phyloP scores from a whole-genome alignment of 2,113 vertebrate species.

The Myocastor coypus region DNA sequence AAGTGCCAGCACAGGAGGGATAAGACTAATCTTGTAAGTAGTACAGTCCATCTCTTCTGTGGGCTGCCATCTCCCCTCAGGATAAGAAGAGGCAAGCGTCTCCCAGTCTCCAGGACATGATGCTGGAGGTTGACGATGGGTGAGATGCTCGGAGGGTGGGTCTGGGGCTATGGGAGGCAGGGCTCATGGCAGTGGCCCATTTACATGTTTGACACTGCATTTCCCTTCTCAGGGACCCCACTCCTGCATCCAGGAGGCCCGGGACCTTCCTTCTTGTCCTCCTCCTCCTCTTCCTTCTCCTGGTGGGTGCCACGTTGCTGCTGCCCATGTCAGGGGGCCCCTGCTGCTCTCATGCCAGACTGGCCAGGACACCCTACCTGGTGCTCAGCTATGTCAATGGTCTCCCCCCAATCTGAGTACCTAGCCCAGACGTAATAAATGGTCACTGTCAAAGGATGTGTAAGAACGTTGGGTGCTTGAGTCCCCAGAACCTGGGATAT shows the following conservation, averaged over 20 bases:
- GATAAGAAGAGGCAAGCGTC: conserved; percentile 62
- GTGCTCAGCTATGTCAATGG: conserved; percentile 90
- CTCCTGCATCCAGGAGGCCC: neutral
- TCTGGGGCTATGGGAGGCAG: neutral
- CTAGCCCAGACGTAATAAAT: conserved; percentile 59
- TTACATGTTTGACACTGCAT: neutral
- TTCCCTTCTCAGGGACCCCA: conserved; percentile 33
- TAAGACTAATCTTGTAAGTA: neutral
- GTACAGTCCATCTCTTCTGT: neutral
- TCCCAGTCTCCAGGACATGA: conserved; percentile 25
- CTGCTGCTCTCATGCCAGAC: conserved; percentile 79
- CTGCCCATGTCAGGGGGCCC: conserved; percentile 8
- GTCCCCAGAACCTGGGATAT: neutral
- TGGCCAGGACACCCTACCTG: conserved; percentile 84
- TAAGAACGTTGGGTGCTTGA: neutral
- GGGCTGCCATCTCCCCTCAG: conserved; percentile 34
- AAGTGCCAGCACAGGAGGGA: neutral
- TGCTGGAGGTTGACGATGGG: conserved; percentile 51
- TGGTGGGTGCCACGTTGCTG: conserved; percentile 80
- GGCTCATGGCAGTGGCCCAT: neutral
- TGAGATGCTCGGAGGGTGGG: conserved; percentile 46
- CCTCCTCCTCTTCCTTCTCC: conserved; percentile 80
- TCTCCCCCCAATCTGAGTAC: conserved; percentile 88
- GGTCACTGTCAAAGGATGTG: conserved; percentile 22
- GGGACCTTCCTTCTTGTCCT: conserved; percentile 49